Base-by-base conservation (phyloP, 2,888 invertebrate species). In the Ophion ventricosus region DNA sequence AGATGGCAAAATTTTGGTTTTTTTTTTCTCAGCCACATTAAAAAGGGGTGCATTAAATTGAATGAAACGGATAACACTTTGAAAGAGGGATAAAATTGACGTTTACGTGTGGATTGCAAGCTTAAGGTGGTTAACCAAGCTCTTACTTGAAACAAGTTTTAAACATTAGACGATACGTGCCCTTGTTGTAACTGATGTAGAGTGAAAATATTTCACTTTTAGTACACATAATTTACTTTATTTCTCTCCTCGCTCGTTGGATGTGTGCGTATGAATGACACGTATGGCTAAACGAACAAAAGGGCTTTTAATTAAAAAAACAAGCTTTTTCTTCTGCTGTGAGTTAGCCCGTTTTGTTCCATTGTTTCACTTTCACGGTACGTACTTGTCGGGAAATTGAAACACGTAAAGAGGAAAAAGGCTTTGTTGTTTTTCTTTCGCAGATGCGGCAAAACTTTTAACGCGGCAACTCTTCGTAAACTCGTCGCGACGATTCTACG, bases 251-350 rank as follows among this genome's bases (percentile, higher is more conserved):
- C 40, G 79, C 73, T 57, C 72, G 73, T 49, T 77, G 76, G 59
- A 56, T 67, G 23, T 26, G 54, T n/a, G 59, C 70, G 54, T 69
- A 78, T 49, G 35, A 35, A 35, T 35, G 35, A 57, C 43, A 74
- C 49, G 54, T 77, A 63, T 67, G 57, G 20, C 70, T 40, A 57
- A 63, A 63, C 76, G 79, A 57, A 76, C 70, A 49, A 64, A 67
- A 82, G 82, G 83, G 81, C 85, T 88, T 89, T 89, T 89, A 89
- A 89, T 89, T 89, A 88, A 89, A 88, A 89, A 89, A 89, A 84
- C 84, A 70, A 56, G 70, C 57, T 59, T 70, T 67, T 72, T 56
- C 70, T 25, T 64, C 64, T 69, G 29, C 81, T 54, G 64, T 73
- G 70, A 59, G 69, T 40, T 67, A 29, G 70, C 25, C 10, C 49